Conservation (phyloP, 2,113 vertebrate species). For the Gavialis gangeticus region DNA sequence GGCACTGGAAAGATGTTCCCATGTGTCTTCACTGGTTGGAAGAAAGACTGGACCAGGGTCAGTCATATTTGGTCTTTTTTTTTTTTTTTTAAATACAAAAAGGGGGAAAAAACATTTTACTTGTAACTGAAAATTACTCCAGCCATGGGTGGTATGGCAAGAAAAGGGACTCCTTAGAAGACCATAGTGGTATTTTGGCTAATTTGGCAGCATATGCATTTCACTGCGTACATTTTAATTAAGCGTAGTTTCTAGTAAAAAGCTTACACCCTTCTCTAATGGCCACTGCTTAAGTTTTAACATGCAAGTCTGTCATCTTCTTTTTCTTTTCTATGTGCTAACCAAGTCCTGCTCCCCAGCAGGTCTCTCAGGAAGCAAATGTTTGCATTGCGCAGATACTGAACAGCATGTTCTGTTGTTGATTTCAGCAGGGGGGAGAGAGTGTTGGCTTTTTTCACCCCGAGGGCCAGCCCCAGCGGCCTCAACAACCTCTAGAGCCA, state of each 20-base stretch:
- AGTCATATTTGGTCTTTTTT: not conserved
- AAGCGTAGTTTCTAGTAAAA: not conserved
- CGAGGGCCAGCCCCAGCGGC: slow-evolving; percentile 81
- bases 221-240: not conserved
- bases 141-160: not conserved
- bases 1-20: too few relatives aligned
- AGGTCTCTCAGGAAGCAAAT: not conserved
- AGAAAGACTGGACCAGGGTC: not conserved
- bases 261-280: fast-evolving
- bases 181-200: not conserved
- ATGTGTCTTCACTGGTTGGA: not conserved
- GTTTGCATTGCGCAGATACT: slow-evolving; percentile 36
- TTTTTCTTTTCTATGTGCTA: not conserved
- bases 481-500: slow-evolving; percentile 77
- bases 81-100: too few relatives aligned
- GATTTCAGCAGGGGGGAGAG: slow-evolving; percentile 85
- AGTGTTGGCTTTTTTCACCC: slow-evolving; percentile 76
- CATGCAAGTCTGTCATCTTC: not conserved
- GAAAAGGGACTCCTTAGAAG: not conserved
- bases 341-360: not conserved
- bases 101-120: not conserved
- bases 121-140: not conserved
- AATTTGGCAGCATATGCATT: not conserved
- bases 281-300: not conserved
- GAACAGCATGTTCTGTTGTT: slow-evolving; percentile 72